Conservation (phyloP, 2,113 vertebrate genomes). For the Laterallus jamaicensis region DNA sequence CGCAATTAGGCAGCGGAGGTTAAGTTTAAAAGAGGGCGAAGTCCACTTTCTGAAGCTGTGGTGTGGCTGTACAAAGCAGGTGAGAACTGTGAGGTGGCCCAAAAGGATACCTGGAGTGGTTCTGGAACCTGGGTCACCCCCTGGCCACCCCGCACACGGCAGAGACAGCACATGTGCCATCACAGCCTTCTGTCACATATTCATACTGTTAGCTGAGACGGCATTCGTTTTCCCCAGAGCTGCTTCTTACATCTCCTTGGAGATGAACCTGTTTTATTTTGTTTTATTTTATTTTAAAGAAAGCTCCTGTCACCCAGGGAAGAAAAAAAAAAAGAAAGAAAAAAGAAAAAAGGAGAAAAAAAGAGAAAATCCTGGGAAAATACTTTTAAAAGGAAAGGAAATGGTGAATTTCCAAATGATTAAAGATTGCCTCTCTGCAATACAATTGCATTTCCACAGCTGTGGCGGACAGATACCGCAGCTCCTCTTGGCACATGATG, state of each 20-base stretch:
- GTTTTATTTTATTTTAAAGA: neutral
- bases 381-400: neutral
- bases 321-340: too few relatives aligned
- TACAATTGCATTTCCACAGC: neutral
- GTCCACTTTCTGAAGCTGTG: neutral
- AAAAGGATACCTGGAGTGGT: neutral
- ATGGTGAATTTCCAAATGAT: neutral
- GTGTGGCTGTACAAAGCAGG: neutral
- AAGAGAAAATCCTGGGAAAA: neutral
- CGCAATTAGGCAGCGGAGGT: neutral
- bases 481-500: neutral
- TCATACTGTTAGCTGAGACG: neutral
- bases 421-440: neutral
- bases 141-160: accelerated
- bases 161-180: accelerated
- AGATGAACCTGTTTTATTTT: neutral
- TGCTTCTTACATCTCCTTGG: neutral
- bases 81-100: neutral
- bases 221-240: neutral
- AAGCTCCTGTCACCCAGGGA: neutral
- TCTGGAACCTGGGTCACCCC: neutral
- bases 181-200: accelerated
- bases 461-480: neutral
- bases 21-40: neutral
- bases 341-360: neutral